Conservation (phyloP, 2,113 vertebrate genomes). For the Chiloscyllium plagiosum region DNA sequence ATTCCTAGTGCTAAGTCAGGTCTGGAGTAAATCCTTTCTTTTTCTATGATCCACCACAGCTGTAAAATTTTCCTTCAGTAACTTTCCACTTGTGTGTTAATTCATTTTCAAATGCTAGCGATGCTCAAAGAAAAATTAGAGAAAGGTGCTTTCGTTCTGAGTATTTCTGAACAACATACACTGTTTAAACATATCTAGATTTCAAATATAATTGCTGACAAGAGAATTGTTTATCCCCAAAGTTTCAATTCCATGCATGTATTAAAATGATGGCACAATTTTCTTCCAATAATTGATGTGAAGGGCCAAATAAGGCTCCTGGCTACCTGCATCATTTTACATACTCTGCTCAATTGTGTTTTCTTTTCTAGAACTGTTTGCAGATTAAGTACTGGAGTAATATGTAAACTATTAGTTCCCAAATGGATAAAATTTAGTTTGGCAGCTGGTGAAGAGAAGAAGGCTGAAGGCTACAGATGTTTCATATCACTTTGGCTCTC, state of each 20-base stretch:
- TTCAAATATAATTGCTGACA: neutral
- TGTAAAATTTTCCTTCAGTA: neutral
- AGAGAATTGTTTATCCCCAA: neutral
- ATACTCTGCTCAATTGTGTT: neutral
- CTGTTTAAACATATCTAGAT: neutral
- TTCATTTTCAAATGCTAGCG: neutral
- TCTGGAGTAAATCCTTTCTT: neutral
- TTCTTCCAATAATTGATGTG: neutral
- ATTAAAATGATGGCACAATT: neutral
- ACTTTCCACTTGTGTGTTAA: neutral
- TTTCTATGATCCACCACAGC: neutral
- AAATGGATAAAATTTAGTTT: constrained; percentile 27
- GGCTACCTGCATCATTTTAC: neutral
- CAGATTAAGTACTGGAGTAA: neutral
- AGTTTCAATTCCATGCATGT: neutral
- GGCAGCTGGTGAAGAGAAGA: constrained; percentile 27
- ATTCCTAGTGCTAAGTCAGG: neutral
- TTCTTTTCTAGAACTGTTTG: neutral
- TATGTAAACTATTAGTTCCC: constrained; percentile 6
- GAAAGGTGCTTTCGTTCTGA: neutral
- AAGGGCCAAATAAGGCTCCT: neutral
- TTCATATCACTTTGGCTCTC: neutral
- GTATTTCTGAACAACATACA: neutral
- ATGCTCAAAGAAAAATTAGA: neutral
- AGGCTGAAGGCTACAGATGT: constrained; percentile 13